Base-by-base conservation (phyloP, 2,113 vertebrate species). In the Cynoglossus semilaevis region DNA sequence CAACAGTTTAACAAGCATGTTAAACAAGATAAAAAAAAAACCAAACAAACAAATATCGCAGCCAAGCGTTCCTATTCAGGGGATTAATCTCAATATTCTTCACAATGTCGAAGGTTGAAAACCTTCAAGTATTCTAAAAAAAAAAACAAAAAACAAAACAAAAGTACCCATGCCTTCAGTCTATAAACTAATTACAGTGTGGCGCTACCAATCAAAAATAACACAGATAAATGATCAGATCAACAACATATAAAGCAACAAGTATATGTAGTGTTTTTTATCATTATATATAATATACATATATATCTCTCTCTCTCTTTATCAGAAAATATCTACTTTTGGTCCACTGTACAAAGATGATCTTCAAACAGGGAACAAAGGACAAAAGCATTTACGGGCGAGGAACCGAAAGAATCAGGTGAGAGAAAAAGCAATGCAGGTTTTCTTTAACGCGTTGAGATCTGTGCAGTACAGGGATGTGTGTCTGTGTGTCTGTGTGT, bases 271-370 rank as follows among this genome's bases (percentile, higher is more conserved):
- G 73, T 81, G 80, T 87, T 62, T 85, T 58, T 51, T 29, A 29
- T 81, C 58, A 74, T 79, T 72, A 72, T 76, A 79, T 87, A 82
- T 81, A 82, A 84, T 76, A 85, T 85, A 80, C 78, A 85, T 79
- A 70, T 83, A 17, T 84, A 55, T 87, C 81, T 79, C 82, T 82
- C 79, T 86, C 74, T 85, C 84, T 87, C 69, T 88, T 83, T 87
- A 89, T 89, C 77, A 88, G 85, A 90, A 90, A 91, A 91, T 88
- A 88, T 90, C 85, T 88, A 87, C 82, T 88, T 91, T 91, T 90
- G 87, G 88, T 91, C 88, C 87, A 78, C 84, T 87, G 77, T 89
- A 90, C 84, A 88, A 85, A 86, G 79, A 83, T 81, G 81, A 76
- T 81, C 80, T 84, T 83, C 13, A 61, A 77, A 85, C 79, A 70